Conservation (phyloP, 2,113 vertebrate genomes). For the Micromys minutus region DNA sequence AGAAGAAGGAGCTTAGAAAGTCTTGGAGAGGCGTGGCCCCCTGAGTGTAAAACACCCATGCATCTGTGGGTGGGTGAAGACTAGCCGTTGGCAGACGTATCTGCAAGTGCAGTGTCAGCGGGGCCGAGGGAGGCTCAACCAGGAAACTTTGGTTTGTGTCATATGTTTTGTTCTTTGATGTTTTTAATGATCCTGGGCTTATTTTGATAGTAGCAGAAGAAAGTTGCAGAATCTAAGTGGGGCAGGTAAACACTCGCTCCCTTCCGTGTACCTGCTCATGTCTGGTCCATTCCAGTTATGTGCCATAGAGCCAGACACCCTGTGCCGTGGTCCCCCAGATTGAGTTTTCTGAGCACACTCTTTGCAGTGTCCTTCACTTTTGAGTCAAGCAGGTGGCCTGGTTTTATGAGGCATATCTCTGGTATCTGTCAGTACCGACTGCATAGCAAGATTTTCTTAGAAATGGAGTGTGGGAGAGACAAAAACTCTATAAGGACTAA, state of each 20-base stretch:
- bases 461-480: background rate
- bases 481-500: background rate
- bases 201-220: background rate
- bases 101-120: background rate
- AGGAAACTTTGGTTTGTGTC: background rate
- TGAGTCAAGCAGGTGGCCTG: background rate
- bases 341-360: background rate
- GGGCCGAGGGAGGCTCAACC: fast-evolving
- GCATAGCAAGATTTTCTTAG: background rate
- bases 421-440: background rate
- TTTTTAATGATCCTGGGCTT: background rate
- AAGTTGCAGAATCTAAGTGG: background rate
- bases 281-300: background rate
- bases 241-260: background rate
- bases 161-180: background rate
- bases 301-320: background rate
- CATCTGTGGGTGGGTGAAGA: background rate
- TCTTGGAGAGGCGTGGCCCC: background rate
- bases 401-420: background rate
- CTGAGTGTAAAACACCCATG: background rate
- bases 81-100: background rate
- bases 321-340: background rate
- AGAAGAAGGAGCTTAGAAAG: background rate
- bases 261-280: background rate
- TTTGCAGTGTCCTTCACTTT: background rate